Base-by-base conservation (phyloP, 2,113 vertebrate species). In the Glaucidium brasilianum region DNA sequence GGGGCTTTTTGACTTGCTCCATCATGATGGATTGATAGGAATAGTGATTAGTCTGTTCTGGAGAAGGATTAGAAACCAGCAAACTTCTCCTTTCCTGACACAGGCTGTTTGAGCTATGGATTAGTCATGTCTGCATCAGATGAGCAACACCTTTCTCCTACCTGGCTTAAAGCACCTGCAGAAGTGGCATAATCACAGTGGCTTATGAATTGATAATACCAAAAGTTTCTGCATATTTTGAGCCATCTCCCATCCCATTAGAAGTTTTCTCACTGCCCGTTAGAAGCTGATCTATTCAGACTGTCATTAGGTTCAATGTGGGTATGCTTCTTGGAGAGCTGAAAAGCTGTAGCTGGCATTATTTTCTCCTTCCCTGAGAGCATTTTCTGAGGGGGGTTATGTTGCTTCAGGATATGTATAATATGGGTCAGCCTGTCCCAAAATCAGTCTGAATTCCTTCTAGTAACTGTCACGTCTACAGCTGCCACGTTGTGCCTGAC, bases 361-460 rank as follows among this genome's bases (percentile, higher is more conserved):
- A 37, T 85, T 79, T 71, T 80, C 37, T 80, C 22, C 47, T 84
- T 81, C n/a, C 15, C 47, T 2, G 3, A 53, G 12, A 63, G n/a
- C 15, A 15, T 39, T 69, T 81, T 60, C 62, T 78, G 52, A 27
- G 56, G 30, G 29, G 50, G 27, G 18, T 77, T 76, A 11, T 55
- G 52, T 71, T 67, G 47, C 77, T 92, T 83, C 43, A 60, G 47
- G 79, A 49, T 55, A 69, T 50, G 89, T 87, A 84, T 81, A 86
- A 87, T 91, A 41, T 50, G 85, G 90, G 76, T 91, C 92, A 95
- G 52, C 2, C 41, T 1, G 35, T 68, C 83, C 84, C 76, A 15
- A 88, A 30, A 60, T 63, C 52, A 23, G 64, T 56, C 79, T 78
- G 94, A 86, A 92, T 94, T 95, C 90, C 68, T 96, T 75, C 76